These are phyloP conservation scores for Marasmarcha lunaedactyla DNA, from an alignment of 2,888 invertebrate genomes.

Conservation along the genomic window DNA sequence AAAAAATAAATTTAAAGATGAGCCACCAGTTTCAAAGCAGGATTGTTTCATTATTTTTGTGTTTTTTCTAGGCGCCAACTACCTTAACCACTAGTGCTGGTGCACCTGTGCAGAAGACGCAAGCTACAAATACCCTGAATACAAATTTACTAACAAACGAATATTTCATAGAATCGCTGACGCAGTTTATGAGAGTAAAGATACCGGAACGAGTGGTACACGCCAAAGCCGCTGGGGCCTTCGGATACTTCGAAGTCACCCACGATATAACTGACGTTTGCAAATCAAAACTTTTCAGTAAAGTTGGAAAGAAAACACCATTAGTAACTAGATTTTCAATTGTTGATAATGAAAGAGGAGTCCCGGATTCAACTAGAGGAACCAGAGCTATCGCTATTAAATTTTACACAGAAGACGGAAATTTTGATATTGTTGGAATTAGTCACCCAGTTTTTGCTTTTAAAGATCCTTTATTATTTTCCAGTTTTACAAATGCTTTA, in stretches of 20 bases:
- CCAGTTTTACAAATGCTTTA: constrained; percentile 92
- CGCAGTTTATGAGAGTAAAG: constrained; percentile 86
- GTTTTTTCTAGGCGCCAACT: too few relatives aligned
- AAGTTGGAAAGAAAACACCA: constrained; percentile 80
- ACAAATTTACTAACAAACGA: constrained; percentile 83
- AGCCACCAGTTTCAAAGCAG: too few relatives aligned
- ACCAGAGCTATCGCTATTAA: constrained; percentile 91
- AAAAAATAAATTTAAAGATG: too few relatives aligned
- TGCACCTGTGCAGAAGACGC: constrained; percentile 75
- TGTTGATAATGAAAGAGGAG: constrained; percentile 86
- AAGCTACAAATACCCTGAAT: constrained; percentile 80
- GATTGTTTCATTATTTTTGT: too few relatives aligned
- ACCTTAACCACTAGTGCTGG: constrained; percentile 82
- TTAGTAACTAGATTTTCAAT: constrained; percentile 84
- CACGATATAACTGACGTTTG: constrained; percentile 82
- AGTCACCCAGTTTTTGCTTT: constrained; percentile 91
- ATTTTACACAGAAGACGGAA: constrained; percentile 90
- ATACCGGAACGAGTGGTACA: constrained; percentile 93
- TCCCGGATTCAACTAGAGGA: constrained; percentile 87
- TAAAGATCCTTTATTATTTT: constrained; percentile 87
- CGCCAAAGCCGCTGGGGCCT: constrained; percentile 92
- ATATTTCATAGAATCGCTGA: constrained; percentile 77
- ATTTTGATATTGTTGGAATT: constrained; percentile 90
- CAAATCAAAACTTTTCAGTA: constrained; percentile 79
- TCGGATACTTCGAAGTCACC: constrained; percentile 86